Conservation (phyloP, 2,888 invertebrate genomes). For the Zygaena filipendulae region DNA sequence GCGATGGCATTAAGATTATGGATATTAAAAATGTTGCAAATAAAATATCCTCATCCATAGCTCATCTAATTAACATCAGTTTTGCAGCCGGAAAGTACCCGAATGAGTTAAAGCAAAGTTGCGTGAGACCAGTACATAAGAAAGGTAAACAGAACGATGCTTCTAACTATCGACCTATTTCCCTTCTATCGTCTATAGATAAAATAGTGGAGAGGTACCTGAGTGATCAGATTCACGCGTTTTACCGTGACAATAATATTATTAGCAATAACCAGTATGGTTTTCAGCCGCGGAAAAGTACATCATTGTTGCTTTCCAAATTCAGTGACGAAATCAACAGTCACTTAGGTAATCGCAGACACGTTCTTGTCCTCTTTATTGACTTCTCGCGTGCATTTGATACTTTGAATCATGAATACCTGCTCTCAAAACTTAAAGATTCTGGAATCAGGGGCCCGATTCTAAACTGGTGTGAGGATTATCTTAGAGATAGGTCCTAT, state of each 20-base stretch:
- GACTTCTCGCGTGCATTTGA: conserved; percentile 17
- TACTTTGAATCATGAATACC: conserved; percentile 11
- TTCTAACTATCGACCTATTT: conserved; percentile 15
- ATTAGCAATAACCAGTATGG: conserved; percentile 9
- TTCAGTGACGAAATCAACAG: conserved; percentile 15
- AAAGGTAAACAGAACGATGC: conserved; percentile 9
- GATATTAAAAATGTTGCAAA: conserved; percentile 10
- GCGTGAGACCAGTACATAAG: conserved; percentile 15
- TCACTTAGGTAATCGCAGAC: conserved; percentile 10
- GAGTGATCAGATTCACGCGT: conserved; percentile 9
- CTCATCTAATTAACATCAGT: conserved; percentile 17
- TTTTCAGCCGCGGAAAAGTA: conserved; percentile 7
- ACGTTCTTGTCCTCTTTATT: conserved; percentile 13
- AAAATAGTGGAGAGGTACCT: conserved; percentile 14
- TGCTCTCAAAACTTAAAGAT: conserved; percentile 8
- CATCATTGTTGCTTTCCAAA: conserved; percentile 8
- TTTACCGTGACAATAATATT: conserved; percentile 6
- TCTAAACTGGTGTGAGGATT: conserved; percentile 10
- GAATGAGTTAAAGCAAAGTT: conserved; percentile 13
- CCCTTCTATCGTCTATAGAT: conserved; percentile 15
- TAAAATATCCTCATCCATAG: conserved; percentile 9
- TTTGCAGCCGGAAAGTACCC: conserved; percentile 14
- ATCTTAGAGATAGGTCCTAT: conserved; percentile 8
- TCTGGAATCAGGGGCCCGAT: conserved; percentile 13
- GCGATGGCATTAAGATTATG: conserved; percentile 8